phyloP scores from a whole-genome alignment of 2,113 vertebrate genomes.

The Caranx ignobilis region DNA sequence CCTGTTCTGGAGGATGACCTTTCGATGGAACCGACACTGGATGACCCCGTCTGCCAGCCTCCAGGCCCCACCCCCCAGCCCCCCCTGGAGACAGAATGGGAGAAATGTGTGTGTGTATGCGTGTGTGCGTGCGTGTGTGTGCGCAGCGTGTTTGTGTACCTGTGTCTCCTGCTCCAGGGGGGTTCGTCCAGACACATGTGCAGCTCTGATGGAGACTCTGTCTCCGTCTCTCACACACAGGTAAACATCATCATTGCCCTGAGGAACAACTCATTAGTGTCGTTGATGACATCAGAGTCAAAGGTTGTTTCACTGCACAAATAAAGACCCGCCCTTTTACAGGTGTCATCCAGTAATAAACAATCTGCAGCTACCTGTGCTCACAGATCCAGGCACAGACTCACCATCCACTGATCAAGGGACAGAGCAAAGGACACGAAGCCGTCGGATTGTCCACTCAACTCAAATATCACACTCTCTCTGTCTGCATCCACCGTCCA shows the following conservation, averaged over 20 bases:
- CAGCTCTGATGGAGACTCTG: slow-evolving; percentile 75
- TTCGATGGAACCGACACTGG: slow-evolving; percentile 89
- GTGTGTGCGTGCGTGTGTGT: too few species aligned
- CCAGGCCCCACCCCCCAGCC: slow-evolving; percentile 85
- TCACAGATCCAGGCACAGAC: slow-evolving; percentile 46
- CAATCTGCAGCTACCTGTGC: too few species aligned
- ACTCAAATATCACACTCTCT: slow-evolving; percentile 84
- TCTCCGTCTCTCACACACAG: slow-evolving; percentile 83
- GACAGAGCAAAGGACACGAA: slow-evolving; percentile 91
- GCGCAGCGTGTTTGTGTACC: slow-evolving; percentile 72
- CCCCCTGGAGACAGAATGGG: slow-evolving; percentile 70
- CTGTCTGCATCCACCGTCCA: slow-evolving; percentile 73
- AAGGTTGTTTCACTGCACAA: too few species aligned
- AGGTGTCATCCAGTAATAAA: too few species aligned
- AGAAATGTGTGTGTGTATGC: too few species aligned
- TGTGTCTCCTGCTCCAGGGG: slow-evolving; percentile 81
- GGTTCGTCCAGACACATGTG: slow-evolving; percentile 78
- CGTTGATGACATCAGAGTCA: too few species aligned
- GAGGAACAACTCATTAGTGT: neutral
- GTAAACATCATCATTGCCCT: slow-evolving; percentile 91
- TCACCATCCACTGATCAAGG: slow-evolving; percentile 91
- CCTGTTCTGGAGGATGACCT: slow-evolving; percentile 80
- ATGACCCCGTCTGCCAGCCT: slow-evolving; percentile 85
- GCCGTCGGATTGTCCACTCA: slow-evolving; percentile 89
- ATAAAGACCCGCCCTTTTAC: too few species aligned